Percentiles rank a stretch among this genome's conserved stretches.
These are phyloP conservation scores for Drymonia ruficornis DNA, from an alignment of 2,888 invertebrate species.

Conservation along the genomic window DNA sequence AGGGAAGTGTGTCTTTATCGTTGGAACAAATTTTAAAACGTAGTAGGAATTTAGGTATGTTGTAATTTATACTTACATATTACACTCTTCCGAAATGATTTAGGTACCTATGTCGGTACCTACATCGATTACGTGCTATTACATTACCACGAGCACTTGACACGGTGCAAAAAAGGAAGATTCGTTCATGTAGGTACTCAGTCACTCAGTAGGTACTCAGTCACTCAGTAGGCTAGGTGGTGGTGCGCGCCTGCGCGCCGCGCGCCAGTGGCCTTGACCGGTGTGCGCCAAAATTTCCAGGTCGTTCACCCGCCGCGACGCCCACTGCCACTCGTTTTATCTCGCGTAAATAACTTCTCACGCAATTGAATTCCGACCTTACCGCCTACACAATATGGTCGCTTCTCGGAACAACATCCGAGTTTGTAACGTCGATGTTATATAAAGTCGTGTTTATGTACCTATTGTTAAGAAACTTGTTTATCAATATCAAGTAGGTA, in stretches of 20 bases:
- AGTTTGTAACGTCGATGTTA: slow-evolving; percentile 54
- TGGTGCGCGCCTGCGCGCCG: slow-evolving; percentile 65
- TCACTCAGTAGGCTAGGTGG: slow-evolving; percentile 41
- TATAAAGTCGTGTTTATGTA: slow-evolving; percentile 76
- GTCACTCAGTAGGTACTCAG: slow-evolving; percentile 11
- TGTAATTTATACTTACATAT: neutral
- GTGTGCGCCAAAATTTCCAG: slow-evolving; percentile 84
- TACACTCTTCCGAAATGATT: too few relatives aligned
- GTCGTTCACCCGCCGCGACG: slow-evolving; percentile 78
- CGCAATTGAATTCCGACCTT: slow-evolving; percentile 53
- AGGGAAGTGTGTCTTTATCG: too few relatives aligned
- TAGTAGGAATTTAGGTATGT: neutral
- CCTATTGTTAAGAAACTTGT: slow-evolving; percentile 76
- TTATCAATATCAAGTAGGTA: slow-evolving; percentile 70
- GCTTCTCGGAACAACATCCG: slow-evolving; percentile 23
- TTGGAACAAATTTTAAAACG: too few relatives aligned
- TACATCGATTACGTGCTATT: neutral
- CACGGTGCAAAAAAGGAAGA: neutral
- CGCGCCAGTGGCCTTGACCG: slow-evolving; percentile 78
- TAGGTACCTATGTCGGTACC: neutral
- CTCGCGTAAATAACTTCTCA: slow-evolving; percentile 67
- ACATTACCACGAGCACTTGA: neutral
- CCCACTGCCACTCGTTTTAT: slow-evolving; percentile 79
- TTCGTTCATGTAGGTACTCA: neutral
- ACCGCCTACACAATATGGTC: slow-evolving; percentile 22